Percentiles rank a stretch among this genome's conserved stretches.
These are phyloP conservation scores for Ursus arctos DNA, from an alignment of 2,113 vertebrate genomes.

Conservation along the genomic window DNA sequence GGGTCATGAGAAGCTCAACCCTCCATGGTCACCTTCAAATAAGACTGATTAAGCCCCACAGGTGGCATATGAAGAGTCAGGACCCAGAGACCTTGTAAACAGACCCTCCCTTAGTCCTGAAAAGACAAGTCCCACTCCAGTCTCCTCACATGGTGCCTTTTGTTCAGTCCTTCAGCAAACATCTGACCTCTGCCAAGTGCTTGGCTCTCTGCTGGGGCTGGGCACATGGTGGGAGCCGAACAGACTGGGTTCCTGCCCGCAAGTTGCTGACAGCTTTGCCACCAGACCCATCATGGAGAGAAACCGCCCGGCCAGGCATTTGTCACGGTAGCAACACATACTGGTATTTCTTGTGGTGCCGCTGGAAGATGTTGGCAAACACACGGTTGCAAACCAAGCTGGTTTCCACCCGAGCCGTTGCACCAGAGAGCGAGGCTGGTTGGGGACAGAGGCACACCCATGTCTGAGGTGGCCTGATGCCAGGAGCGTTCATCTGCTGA, in stretches of 20 bases:
- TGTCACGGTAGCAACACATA: background rate
- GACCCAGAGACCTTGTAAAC: background rate
- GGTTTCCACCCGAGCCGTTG: background rate
- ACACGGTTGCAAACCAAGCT: constrained; percentile 63
- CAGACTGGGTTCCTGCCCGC: background rate
- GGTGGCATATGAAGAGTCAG: background rate
- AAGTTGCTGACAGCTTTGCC: background rate
- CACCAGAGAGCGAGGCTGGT: background rate
- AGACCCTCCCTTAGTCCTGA: background rate
- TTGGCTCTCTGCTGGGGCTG: background rate
- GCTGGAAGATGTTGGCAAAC: constrained; percentile 38
- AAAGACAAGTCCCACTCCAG: background rate
- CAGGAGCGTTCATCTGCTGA: background rate
- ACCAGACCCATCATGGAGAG: background rate
- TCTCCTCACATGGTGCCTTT: background rate
- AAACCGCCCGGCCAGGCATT: background rate
- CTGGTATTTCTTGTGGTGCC: background rate
- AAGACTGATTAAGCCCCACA: background rate
- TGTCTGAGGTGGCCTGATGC: background rate
- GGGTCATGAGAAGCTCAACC: too few species aligned
- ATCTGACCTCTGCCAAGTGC: background rate
- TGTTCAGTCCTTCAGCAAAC: background rate
- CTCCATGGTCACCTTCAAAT: background rate
- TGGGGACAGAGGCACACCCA: background rate
- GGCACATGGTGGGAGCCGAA: background rate